Percentiles rank a stretch among this genome's conserved stretches.
phyloP scores from a whole-genome alignment of 2,113 vertebrate species.

The Xiphophorus hellerii region DNA sequence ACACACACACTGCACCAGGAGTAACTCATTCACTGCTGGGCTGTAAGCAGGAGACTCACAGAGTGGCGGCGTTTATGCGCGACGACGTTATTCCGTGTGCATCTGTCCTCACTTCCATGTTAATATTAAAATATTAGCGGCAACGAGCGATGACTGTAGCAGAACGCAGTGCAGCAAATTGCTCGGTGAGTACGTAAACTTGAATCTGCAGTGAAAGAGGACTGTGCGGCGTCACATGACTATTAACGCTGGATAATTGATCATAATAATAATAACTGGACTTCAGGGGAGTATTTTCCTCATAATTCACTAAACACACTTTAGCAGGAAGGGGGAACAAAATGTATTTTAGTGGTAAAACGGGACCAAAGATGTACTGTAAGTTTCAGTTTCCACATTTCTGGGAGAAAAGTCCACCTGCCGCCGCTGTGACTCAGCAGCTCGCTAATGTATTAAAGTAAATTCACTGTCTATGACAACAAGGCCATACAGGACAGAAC shows the following conservation, averaged over 20 bases:
- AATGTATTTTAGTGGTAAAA: not conserved
- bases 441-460: not conserved
- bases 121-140: too few relatives aligned
- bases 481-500: not conserved
- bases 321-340: not conserved
- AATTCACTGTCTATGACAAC: not conserved
- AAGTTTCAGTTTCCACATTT: not conserved
- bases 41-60: not conserved
- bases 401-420: not conserved
- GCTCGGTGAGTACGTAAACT: not conserved
- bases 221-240: not conserved
- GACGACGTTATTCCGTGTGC: not conserved
- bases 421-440: not conserved
- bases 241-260: not conserved
- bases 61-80: not conserved
- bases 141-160: too few relatives aligned
- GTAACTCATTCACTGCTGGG: constrained; percentile 65
- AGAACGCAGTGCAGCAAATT: not conserved
- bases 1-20: constrained; percentile 57
- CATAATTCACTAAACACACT: not conserved
- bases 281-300: not conserved
- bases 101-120: not conserved
- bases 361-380: not conserved
- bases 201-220: not conserved
- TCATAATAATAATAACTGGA: too few relatives aligned